These are phyloP conservation scores for Hippocampus kuda DNA, from an alignment of 2,797 vertebrate genomes.

Conservation along the genomic window DNA sequence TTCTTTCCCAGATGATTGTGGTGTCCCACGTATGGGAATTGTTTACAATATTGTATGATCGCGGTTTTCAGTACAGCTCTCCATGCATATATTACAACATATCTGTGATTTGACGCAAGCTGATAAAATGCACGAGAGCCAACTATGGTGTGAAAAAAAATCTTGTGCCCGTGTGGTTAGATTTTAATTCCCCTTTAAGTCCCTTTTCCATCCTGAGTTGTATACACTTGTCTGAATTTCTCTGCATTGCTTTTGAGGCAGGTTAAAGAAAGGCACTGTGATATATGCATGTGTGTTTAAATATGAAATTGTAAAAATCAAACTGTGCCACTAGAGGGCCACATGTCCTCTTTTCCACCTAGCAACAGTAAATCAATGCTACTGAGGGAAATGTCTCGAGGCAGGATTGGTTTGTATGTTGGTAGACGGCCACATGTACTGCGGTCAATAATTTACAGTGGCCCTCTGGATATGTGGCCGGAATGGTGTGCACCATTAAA, in stretches of 20 bases:
- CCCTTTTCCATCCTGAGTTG: not conserved
- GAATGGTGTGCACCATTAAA: too few relatives aligned
- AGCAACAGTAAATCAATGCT: conserved; percentile 4
- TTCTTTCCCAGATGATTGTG: not conserved
- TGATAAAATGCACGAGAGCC: conserved; percentile 8
- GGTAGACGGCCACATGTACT: not conserved
- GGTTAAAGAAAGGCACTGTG: not conserved
- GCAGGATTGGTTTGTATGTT: not conserved
- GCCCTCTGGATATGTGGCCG: not conserved
- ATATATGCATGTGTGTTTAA: too few relatives aligned
- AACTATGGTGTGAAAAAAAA: not conserved
- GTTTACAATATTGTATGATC: not conserved
- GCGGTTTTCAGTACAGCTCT: not conserved
- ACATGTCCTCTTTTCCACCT: too few relatives aligned
- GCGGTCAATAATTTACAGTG: conserved; percentile 1
- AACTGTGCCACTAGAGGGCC: conserved; percentile 1
- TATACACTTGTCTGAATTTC: not conserved
- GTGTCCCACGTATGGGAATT: not conserved
- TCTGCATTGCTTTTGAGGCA: conserved; percentile 1
- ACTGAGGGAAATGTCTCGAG: not conserved
- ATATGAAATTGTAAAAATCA: not conserved
- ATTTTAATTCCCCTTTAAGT: not conserved
- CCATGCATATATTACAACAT: not conserved
- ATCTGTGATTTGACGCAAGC: conserved; percentile 14
- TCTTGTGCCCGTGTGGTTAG: not conserved